These are phyloP conservation scores for Styela clava DNA, from an alignment of 23 tunicate genomes.

Conservation along the genomic window DNA sequence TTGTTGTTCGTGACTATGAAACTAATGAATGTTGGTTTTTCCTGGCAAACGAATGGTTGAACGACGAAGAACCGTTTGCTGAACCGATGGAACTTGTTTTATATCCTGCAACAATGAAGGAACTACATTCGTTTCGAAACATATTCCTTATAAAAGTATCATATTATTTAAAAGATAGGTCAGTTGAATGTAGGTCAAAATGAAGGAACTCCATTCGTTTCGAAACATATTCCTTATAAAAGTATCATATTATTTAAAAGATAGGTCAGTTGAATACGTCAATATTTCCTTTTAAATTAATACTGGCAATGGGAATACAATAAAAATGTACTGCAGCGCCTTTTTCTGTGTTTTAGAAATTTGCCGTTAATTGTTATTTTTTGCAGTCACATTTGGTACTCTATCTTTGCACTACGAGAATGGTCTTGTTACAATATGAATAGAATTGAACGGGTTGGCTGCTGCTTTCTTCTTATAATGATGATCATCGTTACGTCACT, in stretches of 20 bases:
- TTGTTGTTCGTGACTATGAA: constrained; percentile 35
- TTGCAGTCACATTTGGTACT: constrained; percentile 45
- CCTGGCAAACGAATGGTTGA: constrained; percentile 27
- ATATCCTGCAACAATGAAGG: background rate
- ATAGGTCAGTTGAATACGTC: constrained; percentile 26
- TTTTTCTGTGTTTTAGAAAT: no score
- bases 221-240: background rate
- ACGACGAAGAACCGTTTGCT: background rate
- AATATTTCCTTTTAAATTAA: no score
- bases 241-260: background rate
- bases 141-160: constrained; percentile 7
- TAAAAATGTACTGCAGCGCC: no score
- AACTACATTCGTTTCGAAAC: background rate
- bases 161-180: constrained; percentile 12
- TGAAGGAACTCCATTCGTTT: background rate
- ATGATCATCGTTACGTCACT: background rate
- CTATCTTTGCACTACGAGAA: constrained; percentile 38
- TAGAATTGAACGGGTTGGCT: constrained; percentile 26
- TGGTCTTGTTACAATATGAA: constrained; percentile 36
- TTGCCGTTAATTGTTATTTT: no score
- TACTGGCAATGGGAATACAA: no score
- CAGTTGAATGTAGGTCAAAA: no score
- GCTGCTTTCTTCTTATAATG: constrained; percentile 20
- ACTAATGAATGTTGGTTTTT: constrained; percentile 38
- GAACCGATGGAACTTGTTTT: constrained; percentile 19